These are phyloP conservation scores for Nettapus auritus DNA, from an alignment of 2,113 vertebrate species.

Conservation along the genomic window DNA sequence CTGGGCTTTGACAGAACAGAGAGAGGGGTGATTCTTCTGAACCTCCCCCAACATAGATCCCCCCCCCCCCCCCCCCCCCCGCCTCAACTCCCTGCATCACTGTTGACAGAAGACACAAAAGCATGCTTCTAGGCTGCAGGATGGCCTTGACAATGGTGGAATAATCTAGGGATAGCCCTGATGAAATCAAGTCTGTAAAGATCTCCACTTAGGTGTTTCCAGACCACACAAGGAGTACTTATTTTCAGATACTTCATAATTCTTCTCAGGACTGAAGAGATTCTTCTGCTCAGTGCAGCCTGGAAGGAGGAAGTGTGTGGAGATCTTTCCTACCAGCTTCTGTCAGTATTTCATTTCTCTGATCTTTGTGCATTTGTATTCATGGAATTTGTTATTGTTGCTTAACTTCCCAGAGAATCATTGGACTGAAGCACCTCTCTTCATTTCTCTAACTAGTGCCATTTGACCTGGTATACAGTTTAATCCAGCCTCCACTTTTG, in stretches of 20 bases:
- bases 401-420: constrained; percentile 76
- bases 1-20: background rate
- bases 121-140: background rate
- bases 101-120: background rate
- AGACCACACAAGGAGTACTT: background rate
- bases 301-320: background rate
- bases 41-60: background rate
- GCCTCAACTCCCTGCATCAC: too few species aligned
- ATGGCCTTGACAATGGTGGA: background rate
- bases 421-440: constrained; percentile 78
- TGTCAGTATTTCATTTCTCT: background rate
- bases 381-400: constrained; percentile 79
- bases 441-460: constrained; percentile 75
- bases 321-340: background rate
- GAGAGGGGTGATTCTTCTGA: background rate
- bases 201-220: background rate
- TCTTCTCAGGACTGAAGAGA: background rate
- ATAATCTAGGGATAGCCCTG: background rate
- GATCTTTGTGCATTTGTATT: constrained; percentile 73
- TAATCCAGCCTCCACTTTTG: constrained; percentile 77
- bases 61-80: too few species aligned
- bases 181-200: background rate
- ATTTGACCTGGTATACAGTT: constrained; percentile 77
- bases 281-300: background rate
- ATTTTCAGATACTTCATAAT: background rate